Conservation (phyloP, 2,113 vertebrate genomes). For the Cariama cristata region DNA sequence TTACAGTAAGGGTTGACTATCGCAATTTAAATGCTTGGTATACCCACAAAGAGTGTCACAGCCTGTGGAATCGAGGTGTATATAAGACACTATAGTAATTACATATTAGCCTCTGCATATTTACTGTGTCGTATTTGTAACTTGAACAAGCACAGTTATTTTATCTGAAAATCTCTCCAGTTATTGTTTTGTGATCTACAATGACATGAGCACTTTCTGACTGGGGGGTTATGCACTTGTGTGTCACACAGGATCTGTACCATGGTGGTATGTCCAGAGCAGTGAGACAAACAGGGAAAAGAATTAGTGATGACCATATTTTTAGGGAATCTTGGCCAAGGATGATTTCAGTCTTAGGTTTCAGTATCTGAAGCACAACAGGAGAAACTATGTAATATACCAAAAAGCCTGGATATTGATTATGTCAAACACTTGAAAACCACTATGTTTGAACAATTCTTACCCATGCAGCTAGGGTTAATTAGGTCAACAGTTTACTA, state of each 20-base stretch:
- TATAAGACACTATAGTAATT: not conserved
- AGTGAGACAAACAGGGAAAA: not conserved
- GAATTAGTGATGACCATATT: not conserved
- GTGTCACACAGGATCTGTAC: not conserved
- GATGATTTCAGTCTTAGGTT: not conserved
- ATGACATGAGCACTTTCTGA: not conserved
- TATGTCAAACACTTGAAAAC: not conserved
- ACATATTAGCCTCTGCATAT: not conserved
- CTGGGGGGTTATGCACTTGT: fast-evolving
- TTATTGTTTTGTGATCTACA: not conserved
- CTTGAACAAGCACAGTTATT: not conserved
- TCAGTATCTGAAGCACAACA: not conserved
- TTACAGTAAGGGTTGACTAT: not conserved
- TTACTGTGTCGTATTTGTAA: not conserved
- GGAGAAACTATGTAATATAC: not conserved
- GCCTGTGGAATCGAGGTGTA: not conserved
- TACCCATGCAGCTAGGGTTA: not conserved
- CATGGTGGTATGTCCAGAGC: not conserved
- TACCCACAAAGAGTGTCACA: not conserved
- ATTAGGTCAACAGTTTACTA: not conserved
- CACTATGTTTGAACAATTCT: not conserved
- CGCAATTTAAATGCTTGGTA: not conserved
- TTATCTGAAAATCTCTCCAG: not conserved
- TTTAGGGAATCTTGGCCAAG: not conserved
- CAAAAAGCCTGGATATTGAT: not conserved